Percentiles rank a stretch among this genome's conserved stretches.
Conservation (phyloP, 2,888 invertebrate genomes). For the Zootermopsis nevadensis region DNA sequence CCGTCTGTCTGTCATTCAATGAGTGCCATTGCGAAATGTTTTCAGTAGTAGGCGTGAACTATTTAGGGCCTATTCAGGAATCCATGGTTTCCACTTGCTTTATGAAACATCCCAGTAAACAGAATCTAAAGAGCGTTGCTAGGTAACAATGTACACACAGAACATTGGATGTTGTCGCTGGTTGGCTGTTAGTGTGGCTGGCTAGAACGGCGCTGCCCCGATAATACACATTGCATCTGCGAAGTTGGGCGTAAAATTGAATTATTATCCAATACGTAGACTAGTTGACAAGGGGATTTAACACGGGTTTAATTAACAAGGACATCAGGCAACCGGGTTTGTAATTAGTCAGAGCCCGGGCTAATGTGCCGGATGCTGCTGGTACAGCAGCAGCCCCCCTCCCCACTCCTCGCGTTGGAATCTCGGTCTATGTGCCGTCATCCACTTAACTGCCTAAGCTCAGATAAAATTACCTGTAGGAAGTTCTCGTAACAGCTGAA, state of each 20-base stretch:
- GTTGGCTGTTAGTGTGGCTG: constrained; percentile 13
- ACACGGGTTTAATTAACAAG: constrained; percentile 51
- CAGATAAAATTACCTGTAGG: too few species aligned
- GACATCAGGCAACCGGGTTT: constrained; percentile 47
- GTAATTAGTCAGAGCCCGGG: constrained; percentile 45
- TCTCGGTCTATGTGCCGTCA: constrained; percentile 25
- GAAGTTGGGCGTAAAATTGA: constrained; percentile 51
- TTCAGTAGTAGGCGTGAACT: constrained; percentile 12
- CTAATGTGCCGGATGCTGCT: constrained; percentile 40
- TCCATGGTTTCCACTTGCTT: constrained; percentile 37
- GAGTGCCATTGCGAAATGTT: neutral
- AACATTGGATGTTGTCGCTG: neutral
- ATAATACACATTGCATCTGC: constrained; percentile 43
- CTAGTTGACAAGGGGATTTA: constrained; percentile 51
- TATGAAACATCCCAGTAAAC: constrained; percentile 34
- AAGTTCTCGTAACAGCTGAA: too few species aligned
- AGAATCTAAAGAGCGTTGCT: constrained; percentile 20
- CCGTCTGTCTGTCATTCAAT: neutral
- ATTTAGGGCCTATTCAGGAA: neutral
- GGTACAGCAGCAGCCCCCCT: constrained; percentile 11
- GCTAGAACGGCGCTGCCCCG: constrained; percentile 16
- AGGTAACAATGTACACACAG: constrained; percentile 32
- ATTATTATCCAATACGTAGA: constrained; percentile 51
- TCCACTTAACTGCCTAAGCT: constrained; percentile 23
- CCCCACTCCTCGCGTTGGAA: neutral